Conservation (phyloP, 2,797 vertebrate genomes). For the Scleropages formosus region DNA sequence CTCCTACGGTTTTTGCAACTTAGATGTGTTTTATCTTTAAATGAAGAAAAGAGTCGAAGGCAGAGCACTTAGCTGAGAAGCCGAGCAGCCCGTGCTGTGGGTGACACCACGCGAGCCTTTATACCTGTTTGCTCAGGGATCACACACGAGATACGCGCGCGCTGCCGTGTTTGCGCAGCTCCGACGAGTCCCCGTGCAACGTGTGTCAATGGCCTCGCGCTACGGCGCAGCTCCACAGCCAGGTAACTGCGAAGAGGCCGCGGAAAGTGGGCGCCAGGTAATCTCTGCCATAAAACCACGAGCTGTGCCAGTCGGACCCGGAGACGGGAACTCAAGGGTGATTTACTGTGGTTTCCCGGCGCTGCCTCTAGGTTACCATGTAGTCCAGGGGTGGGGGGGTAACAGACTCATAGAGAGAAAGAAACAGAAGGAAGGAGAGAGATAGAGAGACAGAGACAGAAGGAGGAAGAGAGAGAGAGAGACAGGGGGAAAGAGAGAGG, state of each 20-base stretch:
- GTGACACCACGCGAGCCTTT: slow-evolving; percentile 12
- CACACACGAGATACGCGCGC: no score
- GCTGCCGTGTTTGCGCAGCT: slow-evolving; percentile 40
- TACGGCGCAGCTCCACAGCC: slow-evolving; percentile 41
- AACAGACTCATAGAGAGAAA: no score
- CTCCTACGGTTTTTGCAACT: background rate
- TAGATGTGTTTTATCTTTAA: background rate
- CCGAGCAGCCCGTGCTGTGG: background rate
- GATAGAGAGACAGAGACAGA: no score
- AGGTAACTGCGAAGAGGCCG: slow-evolving; percentile 51
- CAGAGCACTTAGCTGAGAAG: background rate
- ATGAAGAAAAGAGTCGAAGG: background rate
- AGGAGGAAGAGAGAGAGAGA: no score
- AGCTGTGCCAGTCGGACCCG: slow-evolving; percentile 44
- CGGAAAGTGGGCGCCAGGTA: slow-evolving; percentile 32
- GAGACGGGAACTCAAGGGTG: slow-evolving; percentile 13
- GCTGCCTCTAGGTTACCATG: slow-evolving; percentile 38
- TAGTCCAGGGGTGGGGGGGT: slow-evolving; percentile 23
- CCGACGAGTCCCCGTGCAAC: slow-evolving; percentile 40
- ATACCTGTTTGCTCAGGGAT: slow-evolving; percentile 38
- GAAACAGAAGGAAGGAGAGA: no score
- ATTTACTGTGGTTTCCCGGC: slow-evolving; percentile 29
- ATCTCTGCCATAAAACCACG: slow-evolving; percentile 45
- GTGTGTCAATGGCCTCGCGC: slow-evolving; percentile 51
- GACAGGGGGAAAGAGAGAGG: no score